A percentile compares a stretch with the other conserved stretches of the same genome.
These are phyloP conservation scores for Valencia hispanica DNA, from an alignment of 2,797 vertebrate genomes.

Conservation along the genomic window DNA sequence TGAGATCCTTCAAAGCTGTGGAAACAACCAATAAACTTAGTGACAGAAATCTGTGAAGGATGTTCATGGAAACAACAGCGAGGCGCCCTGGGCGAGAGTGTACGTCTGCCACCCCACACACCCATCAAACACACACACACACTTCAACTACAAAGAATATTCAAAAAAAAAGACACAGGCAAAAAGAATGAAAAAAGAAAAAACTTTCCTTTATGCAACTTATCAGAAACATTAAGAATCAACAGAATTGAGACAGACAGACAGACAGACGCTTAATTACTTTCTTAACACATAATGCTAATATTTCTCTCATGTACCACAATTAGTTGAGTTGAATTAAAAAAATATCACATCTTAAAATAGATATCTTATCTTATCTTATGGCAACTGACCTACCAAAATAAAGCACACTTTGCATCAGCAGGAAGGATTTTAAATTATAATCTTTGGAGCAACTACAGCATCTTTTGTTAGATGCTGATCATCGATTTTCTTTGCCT, in stretches of 20 bases:
- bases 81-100: neutral
- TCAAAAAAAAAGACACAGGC: neutral
- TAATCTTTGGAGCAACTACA: neutral
- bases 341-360: too few species aligned
- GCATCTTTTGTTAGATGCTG: neutral
- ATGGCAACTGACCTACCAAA: neutral
- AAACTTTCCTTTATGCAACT: neutral
- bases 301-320: neutral
- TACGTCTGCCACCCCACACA: neutral
- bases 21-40: neutral
- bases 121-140: neutral
- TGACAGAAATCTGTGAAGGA: constrained; percentile 2
- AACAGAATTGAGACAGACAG: neutral
- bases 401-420: neutral
- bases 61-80: neutral
- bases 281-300: neutral
- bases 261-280: neutral
- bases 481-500: neutral
- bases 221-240: neutral
- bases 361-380: neutral
- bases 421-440: neutral
- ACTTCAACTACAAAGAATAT: neutral
- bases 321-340: neutral
- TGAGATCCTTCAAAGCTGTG: neutral
- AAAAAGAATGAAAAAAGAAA: neutral